Evolutionary conservation across 2,888 invertebrate genomes (phyloP).

Genomic region (Drosophila mettleri): DNA sequence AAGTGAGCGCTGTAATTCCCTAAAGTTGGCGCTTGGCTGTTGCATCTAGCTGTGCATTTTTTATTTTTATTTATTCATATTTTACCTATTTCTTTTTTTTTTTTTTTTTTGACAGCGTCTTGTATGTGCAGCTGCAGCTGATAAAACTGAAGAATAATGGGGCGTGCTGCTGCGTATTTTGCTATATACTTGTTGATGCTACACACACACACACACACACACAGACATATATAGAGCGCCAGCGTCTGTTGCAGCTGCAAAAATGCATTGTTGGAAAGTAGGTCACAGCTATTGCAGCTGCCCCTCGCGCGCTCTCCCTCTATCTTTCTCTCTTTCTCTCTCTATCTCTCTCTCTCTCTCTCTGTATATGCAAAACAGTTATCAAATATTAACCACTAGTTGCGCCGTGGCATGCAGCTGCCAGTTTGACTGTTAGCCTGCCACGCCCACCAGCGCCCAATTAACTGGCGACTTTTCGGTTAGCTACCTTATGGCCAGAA

Average conservation of each 20-base stretch:
- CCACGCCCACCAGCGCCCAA: constrained; percentile 73
- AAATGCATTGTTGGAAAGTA: constrained; percentile 75
- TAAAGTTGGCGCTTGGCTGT: constrained; percentile 19
- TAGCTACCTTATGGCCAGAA: constrained; percentile 62
- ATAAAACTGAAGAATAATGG: constrained; percentile 39
- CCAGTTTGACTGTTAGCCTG: constrained; percentile 21
- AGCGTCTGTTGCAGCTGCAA: constrained; percentile 57
- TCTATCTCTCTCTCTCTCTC: neutral
- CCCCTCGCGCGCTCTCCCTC: constrained; percentile 7
- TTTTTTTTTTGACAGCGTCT: constrained; percentile 33
- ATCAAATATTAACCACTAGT: constrained; percentile 81
- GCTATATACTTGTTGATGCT: constrained; percentile 75
- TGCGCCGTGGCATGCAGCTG: constrained; percentile 43
- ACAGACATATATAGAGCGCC: constrained; percentile 6
- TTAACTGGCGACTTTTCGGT: constrained; percentile 63
- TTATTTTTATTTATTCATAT: neutral
- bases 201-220: constrained; percentile 30
- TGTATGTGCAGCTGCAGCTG: constrained; percentile 33
- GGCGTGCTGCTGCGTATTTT: constrained; percentile 35
- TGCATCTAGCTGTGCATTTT: neutral
- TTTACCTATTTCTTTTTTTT: neutral
- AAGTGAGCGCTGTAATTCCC: constrained; percentile 5
- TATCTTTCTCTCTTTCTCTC: neutral
- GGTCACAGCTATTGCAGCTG: constrained; percentile 51
- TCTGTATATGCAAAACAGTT: constrained; percentile 51